Evolutionary conservation across 2,113 vertebrate genomes (phyloP).

Genomic region (Ceyx margarethae): DNA sequence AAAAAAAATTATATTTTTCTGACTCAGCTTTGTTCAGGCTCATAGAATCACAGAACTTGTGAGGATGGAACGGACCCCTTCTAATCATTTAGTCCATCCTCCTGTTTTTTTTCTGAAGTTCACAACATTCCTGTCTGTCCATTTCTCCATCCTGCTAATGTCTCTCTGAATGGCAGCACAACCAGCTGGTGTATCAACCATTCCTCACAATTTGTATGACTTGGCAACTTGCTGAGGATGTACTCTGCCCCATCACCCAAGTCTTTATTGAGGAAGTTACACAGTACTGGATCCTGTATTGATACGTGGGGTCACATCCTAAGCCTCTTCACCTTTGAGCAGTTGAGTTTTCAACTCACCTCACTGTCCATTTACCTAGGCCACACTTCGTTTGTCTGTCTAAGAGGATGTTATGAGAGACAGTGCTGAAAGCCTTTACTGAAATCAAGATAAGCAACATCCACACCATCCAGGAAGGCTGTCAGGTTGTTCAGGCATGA

Average conservation of each 20-base stretch:
- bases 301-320: background rate
- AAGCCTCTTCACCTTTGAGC: background rate
- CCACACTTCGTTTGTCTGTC: background rate
- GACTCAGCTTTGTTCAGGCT: background rate
- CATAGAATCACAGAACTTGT: background rate
- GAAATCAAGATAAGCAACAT: background rate
- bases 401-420: background rate
- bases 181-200: background rate
- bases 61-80: background rate
- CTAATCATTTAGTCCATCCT: background rate
- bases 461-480: background rate
- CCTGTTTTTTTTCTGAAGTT: background rate
- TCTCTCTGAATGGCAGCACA: background rate
- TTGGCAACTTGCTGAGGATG: background rate
- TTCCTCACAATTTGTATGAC: background rate
- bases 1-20: background rate
- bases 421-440: background rate
- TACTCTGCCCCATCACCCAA: background rate
- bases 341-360: background rate
- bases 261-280: background rate
- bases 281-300: background rate
- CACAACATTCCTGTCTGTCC: background rate
- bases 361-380: background rate
- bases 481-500: background rate
- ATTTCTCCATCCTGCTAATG: background rate